These are phyloP conservation scores for Rana temporaria DNA, from an alignment of 2,113 vertebrate species.

Conservation along the genomic window DNA sequence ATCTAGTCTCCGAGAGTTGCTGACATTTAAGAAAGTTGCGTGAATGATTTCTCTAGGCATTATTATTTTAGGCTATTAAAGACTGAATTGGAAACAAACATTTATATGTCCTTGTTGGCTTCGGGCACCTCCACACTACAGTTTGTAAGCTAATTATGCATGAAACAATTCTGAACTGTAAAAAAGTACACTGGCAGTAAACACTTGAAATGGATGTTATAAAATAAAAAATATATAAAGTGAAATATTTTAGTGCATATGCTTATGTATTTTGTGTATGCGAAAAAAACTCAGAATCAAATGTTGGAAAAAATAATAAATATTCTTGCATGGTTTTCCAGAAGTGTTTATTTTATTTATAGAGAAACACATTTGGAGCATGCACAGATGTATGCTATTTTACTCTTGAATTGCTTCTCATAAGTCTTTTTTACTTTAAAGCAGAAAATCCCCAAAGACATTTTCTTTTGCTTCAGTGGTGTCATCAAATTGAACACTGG, in stretches of 20 bases:
- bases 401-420: slow-evolving; percentile 21
- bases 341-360: slow-evolving; percentile 38
- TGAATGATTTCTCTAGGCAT: slow-evolving; percentile 14
- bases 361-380: slow-evolving; percentile 12
- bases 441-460: slow-evolving; percentile 41
- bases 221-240: slow-evolving; percentile 1
- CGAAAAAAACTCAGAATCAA: background rate
- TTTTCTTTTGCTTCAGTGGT: slow-evolving; percentile 38
- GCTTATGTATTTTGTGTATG: background rate
- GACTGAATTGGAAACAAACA: slow-evolving; percentile 30
- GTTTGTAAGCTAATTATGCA: slow-evolving; percentile 38
- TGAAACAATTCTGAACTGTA: slow-evolving; percentile 39
- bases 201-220: background rate
- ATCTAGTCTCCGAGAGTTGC: background rate
- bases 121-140: slow-evolving; percentile 24
- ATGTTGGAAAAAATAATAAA: background rate
- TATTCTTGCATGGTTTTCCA: slow-evolving; percentile 5
- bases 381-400: slow-evolving; percentile 24
- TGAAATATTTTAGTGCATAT: slow-evolving; percentile 1
- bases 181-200: background rate
- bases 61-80: slow-evolving; percentile 50
- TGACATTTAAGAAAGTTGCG: slow-evolving; percentile 43
- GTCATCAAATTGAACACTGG: slow-evolving; percentile 24
- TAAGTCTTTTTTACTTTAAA: slow-evolving; percentile 34
- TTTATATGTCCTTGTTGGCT: slow-evolving; percentile 50